Base-by-base conservation (phyloP, 2,888 invertebrate species). In the Tetranychus piercei region DNA sequence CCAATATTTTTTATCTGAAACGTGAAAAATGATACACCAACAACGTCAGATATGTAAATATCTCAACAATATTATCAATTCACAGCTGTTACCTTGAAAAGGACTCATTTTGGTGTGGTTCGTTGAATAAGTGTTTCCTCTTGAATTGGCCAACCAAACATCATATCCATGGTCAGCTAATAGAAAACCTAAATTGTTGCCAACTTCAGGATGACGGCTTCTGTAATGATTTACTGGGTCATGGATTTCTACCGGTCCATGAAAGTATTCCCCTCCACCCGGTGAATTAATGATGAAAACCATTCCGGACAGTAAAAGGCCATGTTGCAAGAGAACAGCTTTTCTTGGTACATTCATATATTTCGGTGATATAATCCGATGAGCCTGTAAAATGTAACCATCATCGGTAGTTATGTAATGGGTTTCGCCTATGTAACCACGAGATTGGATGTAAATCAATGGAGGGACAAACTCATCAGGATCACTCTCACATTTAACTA, bases 1-100 rank as follows among this genome's bases (percentile, higher is more conserved):
- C 69, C 69, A 66, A 66, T 66, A 66, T 66, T 66, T 66, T 66
- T 11, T 18, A 66, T 66, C 15, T 66, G 66, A 66, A 66, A 66
- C 18, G 66, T 9, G 66, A 15, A 64, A 20, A 20, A 18, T n/a
- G n/a, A 15, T n/a, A 20, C 11, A 66, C 15, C 20, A 5, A 66
- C 20, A 11, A 66, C n/a, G 18, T 66, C 66, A 11, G 18, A 20
- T 18, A 66, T 20, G 18, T 11, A 20, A 66, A 66, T 7, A 20
- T 66, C 8, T 11, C 66, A 66, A 11, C 9, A 66, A 20, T n/a
- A n/a, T n/a, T n/a, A 66, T 66, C 15, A 15, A 7, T 7, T 20
- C 18, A 66, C 11, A 20, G 18, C 20, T 66, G 11, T 66, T 20
- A 66, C 66, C 66, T 66, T 11, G 18, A 66, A 66, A 66, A 7